Base-by-base conservation (phyloP, 1,140 invertebrate genomes). In the Babylonia areolata region DNA sequence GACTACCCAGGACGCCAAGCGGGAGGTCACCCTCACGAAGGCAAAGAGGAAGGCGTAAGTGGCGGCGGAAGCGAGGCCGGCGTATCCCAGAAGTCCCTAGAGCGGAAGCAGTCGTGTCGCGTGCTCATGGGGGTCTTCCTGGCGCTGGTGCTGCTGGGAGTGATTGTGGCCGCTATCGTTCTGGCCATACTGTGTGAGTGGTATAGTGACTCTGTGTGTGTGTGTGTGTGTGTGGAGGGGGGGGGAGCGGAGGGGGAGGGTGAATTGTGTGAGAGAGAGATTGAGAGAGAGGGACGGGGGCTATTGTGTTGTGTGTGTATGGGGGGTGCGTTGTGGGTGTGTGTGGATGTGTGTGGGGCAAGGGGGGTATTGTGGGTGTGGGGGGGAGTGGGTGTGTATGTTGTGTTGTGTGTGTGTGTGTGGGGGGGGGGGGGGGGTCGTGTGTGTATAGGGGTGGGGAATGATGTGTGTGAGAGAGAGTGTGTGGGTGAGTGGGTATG, bases 51-150 rank as follows among this genome's bases (percentile, higher is more conserved):
- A 77, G 75, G 75, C 75, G 31, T n/a, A 51, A 51, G 33, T 31
- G 28, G 35, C 37, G 35, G 75, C 75, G 75, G 75, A 77, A 77
- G 75, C 40, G 75, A 77, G 11, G 35, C 35, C 12, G 75, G 28
- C 0, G 0, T 64, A 64, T 77, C 75, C 35, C 75, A 37, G 35
- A 2, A 77, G 23, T 77, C 75, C 23, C 28, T 77, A 6, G 40
- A 39, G 37, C 75, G 75, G 75, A 77, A 77, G 75, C 17, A 23
- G 35, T 77, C 75, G 37, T 77, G 75, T 28, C 75, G 75, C 75
- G 75, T 77, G 35, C 17, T 77, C 37, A 15, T 77, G 75, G 75
- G 33, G 75, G 75, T 42, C 33, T 77, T 77, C 28, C 20, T 77
- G 0, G 37, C 35, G 37, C 15, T 77, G 37, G 28, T 23, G 12